A percentile compares a stretch with the other conserved stretches of the same genome.
These are phyloP conservation scores for Montipora foliosa DNA, from an alignment of 64 coral and sea anemone genomes.

Conservation along the genomic window DNA sequence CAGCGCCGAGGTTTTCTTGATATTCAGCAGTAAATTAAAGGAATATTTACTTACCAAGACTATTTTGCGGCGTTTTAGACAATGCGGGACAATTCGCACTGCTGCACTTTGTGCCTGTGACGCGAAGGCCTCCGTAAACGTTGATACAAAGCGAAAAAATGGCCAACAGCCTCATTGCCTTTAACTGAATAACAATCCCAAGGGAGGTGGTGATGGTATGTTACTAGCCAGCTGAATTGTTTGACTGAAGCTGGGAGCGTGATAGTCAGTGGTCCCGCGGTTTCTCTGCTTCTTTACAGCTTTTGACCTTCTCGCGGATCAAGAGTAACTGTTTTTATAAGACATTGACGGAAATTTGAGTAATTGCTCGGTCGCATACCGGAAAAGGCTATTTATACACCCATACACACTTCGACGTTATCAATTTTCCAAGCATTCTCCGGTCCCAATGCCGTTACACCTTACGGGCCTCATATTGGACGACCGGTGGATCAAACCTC, in stretches of 20 bases:
- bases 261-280: background rate
- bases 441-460: background rate
- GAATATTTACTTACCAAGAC: background rate
- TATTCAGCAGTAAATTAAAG: background rate
- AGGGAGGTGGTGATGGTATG: background rate
- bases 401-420: constrained; percentile 37
- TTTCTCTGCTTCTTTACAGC: background rate
- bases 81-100: background rate
- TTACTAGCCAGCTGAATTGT: background rate
- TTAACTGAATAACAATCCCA: constrained; percentile 3
- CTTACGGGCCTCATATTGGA: constrained; percentile 31
- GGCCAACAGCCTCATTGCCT: constrained; percentile 7
- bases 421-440: constrained; percentile 24
- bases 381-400: constrained; percentile 50
- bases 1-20: background rate
- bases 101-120: background rate
- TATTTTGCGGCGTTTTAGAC: background rate
- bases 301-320: constrained; percentile 19
- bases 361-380: constrained; percentile 48
- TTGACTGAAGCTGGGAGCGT: background rate
- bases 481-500: constrained; percentile 38
- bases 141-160: constrained; percentile 22
- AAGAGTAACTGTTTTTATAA: constrained; percentile 61
- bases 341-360: constrained; percentile 58
- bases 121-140: constrained; percentile 5